Base-by-base conservation (phyloP, 1,140 invertebrate genomes). In the Gryllus bimaculatus region DNA sequence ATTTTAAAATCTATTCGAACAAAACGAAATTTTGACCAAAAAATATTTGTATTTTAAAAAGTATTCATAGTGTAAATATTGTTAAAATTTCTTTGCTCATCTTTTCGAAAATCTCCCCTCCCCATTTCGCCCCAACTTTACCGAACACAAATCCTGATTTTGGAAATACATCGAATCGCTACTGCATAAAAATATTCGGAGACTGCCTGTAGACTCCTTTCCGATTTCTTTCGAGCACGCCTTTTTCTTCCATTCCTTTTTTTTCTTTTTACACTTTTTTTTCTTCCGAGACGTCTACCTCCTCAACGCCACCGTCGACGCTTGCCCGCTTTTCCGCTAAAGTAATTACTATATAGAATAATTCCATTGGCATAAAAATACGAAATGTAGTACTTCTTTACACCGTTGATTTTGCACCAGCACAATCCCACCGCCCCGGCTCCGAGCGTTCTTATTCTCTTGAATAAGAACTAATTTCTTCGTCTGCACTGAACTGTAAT, bases 381-480 rank as follows among this genome's bases (percentile, higher is more conserved):
- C 74, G 74, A 75, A 75, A 66, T 20, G 74, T 20, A 20, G 13
- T 20, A 18, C 54, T 66, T 66, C 74, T 20, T 75, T 75, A 66
- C 54, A 75, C 74, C 20, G 74, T 75, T 75, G 74, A 75, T 75
- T 75, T 75, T 75, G 10, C 20, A 13, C 20, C 54, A 18, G 13
- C 74, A 75, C 74, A 75, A 75, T 75, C 20, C 20, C 20, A 20
- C 20, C 74, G 10, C 74, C 47, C 74, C 18, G 10, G 10, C 20
- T 75, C 74, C 74, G 47, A 10, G 10, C 20, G 47, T 75, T 75
- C 74, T 75, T 47, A 26, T 21, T 47, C 20, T 47, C 74, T 21
- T 75, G 74, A 75, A 75, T 75, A 75, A 75, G 74, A 75, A 75
- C 74, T 75, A 75, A 75, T 75, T 75, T 75, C 74, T 75, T 75